Base-by-base conservation (phyloP, 2,797 vertebrate species). In the Meriones psammophilus region DNA sequence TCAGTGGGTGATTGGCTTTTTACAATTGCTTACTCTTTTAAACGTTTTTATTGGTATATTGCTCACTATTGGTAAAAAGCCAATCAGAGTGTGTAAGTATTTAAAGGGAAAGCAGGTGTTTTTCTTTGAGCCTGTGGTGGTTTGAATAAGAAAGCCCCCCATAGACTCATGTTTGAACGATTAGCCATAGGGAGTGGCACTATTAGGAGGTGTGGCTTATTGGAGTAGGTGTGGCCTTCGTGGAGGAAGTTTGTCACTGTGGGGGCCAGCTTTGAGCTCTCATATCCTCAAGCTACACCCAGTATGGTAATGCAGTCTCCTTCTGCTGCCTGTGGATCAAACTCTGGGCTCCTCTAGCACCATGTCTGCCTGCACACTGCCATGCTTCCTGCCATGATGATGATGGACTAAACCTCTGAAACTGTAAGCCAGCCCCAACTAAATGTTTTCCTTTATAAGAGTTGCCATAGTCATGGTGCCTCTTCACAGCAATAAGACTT, bases 71-170 rank as follows among this genome's bases (percentile, higher is more conserved):
- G 42, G 42, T 83, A 42, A 89, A 88, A 88, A 73, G 64, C 81
- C 64, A 58, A 30, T 85, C 10, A 83, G 60, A n/a, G 84, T 24
- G 36, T 2, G 81, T 50, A 14, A 64, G 36, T 60, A 88, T 76
- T 87, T 79, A 80, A 69, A 76, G 80, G 58, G 92, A 97, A n/a
- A 89, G 12, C n/a, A 66, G 42, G 42, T 54, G 60, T 81, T 71
- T 88, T 96, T 26, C 73, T 76, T 76, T 46, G 73, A 76, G 73
- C 39, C 73, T 26, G 39, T 46, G 73, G 24, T 46, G 39, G 39
- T 26, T 76, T 42, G 73, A 46, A 76, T 46, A 26, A 10, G 24
- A 42, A 28, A 42, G 10, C 20, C 36, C 22, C 9, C 39, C 36
- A 42, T 26, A 74, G 20, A 42, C 71, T 42, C 22, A 13, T 14